These are phyloP conservation scores for Oligia fasciuncula DNA, from an alignment of 2,888 invertebrate genomes.

Conservation along the genomic window DNA sequence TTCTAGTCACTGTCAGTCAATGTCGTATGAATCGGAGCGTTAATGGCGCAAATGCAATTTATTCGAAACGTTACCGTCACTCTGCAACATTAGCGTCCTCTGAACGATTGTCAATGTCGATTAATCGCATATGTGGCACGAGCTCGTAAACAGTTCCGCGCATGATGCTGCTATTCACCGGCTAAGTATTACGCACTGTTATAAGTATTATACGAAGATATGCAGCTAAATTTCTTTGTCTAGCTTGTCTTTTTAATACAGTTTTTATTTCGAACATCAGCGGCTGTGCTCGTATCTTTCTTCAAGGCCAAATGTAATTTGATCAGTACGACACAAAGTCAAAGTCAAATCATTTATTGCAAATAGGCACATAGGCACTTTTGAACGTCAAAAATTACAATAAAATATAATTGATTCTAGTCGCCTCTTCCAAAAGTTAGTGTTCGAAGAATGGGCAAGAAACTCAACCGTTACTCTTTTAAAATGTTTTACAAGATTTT, in stretches of 20 bases:
- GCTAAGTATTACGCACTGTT: conserved; percentile 39
- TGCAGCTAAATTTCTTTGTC: conserved; percentile 11
- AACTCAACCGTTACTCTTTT: too few species aligned
- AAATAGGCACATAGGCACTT: too few species aligned
- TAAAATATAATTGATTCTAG: too few species aligned
- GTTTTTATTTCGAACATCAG: conserved; percentile 1
- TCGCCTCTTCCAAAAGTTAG: too few species aligned
- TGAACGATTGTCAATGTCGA: conserved; percentile 61
- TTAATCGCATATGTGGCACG: conserved; percentile 53
- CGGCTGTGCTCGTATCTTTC: not conserved
- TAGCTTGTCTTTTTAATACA: not conserved
- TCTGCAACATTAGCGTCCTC: conserved; percentile 44
- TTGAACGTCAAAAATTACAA: too few species aligned
- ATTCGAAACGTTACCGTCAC: conserved; percentile 49
- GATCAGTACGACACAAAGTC: conserved; percentile 4
- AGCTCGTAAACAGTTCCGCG: conserved; percentile 36
- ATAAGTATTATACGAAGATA: conserved; percentile 24
- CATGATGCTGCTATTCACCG: conserved; percentile 18
- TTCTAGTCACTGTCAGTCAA: conserved; percentile 52
- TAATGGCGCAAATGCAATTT: conserved; percentile 59
- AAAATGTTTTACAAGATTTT: too few species aligned
- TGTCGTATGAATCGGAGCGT: conserved; percentile 47
- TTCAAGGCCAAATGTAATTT: conserved; percentile 35
- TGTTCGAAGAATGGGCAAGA: too few species aligned
- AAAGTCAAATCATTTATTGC: too few species aligned